phyloP scores from a whole-genome alignment of 2,113 vertebrate genomes.

The Upupa epops region DNA sequence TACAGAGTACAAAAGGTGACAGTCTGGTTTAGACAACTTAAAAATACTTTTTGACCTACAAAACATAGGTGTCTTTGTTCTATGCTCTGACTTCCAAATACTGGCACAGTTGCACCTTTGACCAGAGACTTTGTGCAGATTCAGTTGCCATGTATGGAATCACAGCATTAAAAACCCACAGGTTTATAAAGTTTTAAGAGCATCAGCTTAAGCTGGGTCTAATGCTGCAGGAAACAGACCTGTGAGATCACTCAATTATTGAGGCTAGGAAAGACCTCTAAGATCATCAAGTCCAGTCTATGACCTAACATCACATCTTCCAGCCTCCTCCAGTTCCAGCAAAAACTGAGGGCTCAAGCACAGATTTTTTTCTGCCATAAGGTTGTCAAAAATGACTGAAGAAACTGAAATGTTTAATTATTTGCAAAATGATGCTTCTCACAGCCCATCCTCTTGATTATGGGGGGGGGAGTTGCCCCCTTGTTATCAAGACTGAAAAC shows the following conservation, averaged over 20 bases:
- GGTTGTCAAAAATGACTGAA: not conserved
- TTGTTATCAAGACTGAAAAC: conserved; percentile 31
- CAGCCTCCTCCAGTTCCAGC: not conserved
- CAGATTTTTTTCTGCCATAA: not conserved
- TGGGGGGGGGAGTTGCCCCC: not conserved
- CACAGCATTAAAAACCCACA: not conserved
- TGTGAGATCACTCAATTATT: not conserved
- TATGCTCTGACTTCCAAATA: not conserved
- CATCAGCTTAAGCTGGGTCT: not conserved
- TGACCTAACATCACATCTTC: not conserved
- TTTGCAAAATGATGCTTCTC: too few species aligned
- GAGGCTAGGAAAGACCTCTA: too few species aligned
- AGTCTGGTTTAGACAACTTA: not conserved
- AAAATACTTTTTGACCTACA: conserved; percentile 2
- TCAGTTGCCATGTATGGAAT: not conserved
- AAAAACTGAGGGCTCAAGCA: not conserved
- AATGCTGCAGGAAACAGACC: not conserved
- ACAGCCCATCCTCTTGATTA: too few species aligned
- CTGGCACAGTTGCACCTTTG: not conserved
- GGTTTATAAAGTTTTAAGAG: not conserved
- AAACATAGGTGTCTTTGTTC: not conserved
- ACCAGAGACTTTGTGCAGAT: not conserved
- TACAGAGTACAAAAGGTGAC: conserved; percentile 11
- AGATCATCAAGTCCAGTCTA: too few species aligned
- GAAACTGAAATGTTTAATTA: not conserved